Evolutionary conservation across 1,140 invertebrate genomes (phyloP).

Genomic region (Oncopeltus fasciatus): DNA sequence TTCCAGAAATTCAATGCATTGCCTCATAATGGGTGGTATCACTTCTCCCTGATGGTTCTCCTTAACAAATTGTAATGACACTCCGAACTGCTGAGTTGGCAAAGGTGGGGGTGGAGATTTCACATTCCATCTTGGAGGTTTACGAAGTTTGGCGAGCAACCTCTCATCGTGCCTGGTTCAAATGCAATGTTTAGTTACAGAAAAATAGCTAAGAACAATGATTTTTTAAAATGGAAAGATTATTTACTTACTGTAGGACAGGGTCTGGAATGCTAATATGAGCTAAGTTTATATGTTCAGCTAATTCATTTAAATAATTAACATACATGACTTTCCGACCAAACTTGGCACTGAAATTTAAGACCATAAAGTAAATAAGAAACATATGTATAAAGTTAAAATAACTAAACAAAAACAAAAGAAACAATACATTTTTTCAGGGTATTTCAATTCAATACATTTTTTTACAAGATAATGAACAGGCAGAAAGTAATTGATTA

Average conservation of each 20-base stretch:
- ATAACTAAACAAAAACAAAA: not conserved
- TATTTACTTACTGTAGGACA: constrained; percentile 71
- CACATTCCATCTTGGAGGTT: constrained; percentile 15
- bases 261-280: constrained; percentile 79
- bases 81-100: constrained; percentile 82
- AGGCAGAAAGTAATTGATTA: no score
- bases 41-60: constrained; percentile 62
- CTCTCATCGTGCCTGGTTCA: constrained; percentile 51
- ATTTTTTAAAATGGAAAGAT: not conserved
- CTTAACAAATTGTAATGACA: constrained; percentile 78
- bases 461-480: no score
- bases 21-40: constrained; percentile 79
- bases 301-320: constrained; percentile 82
- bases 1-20: constrained; percentile 79
- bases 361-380: not conserved
- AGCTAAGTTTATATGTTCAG: constrained; percentile 74
- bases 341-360: constrained; percentile 78
- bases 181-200: not conserved
- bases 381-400: not conserved
- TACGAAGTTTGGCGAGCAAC: not conserved
- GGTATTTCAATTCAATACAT: no score
- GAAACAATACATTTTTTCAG: no score
- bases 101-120: constrained; percentile 26
- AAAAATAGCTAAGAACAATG: not conserved
- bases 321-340: constrained; percentile 94